Base-by-base conservation (phyloP, 2,113 vertebrate species). In the Fulmarus glacialis region DNA sequence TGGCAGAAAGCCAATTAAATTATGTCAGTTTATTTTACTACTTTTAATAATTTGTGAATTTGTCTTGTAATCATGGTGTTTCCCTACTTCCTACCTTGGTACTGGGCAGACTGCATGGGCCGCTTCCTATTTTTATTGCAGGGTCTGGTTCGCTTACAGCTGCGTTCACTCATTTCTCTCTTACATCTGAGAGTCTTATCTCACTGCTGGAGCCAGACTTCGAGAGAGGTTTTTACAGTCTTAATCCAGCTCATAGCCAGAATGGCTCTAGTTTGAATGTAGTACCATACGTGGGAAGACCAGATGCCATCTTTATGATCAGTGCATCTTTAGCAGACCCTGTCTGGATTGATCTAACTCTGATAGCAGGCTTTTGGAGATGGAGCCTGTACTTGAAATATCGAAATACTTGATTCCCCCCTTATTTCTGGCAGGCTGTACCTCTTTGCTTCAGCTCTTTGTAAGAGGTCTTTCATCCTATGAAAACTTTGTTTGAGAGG, bases 1-100 rank as follows among this genome's bases (percentile, higher is more conserved):
- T 1, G 4, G n/a, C 47, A 72, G 52, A 87, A 91, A 64, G n/a
- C 22, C 11, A 34, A 11, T 71, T 91, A 4, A 53, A 3, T 75
- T n/a, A 36, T 27, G 12, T 80, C 38, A 29, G 40, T 47, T 92
- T 26, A 22, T 93, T 73, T 56, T 90, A 40, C 9, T 71, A 1
- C n/a, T 85, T 59, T 12, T 32, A 73, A 8, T 81, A 23, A 82
- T 16, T 62, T 58, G 15, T 60, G 43, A 72, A n/a, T 86, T 79
- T 50, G 15, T 55, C 12, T 59, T 48, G 10, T 0, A 36, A 12
- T 50, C 7, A 3, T 29, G 32, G 48, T 48, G 20, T 55, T 89
- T 83, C 22, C 34, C 45, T 0, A 0, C 26, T 82, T 26, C 42
- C 32, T 23, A 17, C 10, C 50, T 26, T 50, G 27, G 20, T 63